These are phyloP conservation scores for Holocentrus rufus DNA, from an alignment of 2,797 vertebrate species.

Conservation along the genomic window DNA sequence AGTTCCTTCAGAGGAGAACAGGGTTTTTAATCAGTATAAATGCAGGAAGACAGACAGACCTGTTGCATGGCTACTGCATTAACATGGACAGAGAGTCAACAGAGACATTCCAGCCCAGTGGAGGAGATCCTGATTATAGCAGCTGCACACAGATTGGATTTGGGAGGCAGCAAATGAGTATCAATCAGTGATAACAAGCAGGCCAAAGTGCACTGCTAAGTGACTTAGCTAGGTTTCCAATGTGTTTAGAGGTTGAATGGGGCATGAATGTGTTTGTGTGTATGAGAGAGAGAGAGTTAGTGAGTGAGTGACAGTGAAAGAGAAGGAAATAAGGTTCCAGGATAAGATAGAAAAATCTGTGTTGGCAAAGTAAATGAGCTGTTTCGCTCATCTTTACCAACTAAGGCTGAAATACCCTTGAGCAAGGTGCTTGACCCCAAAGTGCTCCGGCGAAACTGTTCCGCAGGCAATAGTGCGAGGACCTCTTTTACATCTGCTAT, in stretches of 20 bases:
- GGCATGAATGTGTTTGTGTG: not conserved
- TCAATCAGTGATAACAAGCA: conserved; percentile 40
- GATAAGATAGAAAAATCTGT: not conserved
- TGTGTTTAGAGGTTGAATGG: not conserved
- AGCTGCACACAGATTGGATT: conserved; percentile 29
- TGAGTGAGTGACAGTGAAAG: not conserved
- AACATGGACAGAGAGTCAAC: conserved; percentile 27
- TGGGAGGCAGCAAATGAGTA: conserved; percentile 22
- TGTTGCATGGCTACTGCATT: conserved; percentile 39
- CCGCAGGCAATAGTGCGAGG: too few relatives aligned
- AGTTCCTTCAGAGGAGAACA: conserved; percentile 41
- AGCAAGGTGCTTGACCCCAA: not conserved
- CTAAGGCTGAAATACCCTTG: not conserved
- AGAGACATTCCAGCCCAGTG: conserved; percentile 7
- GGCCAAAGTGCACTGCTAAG: conserved; percentile 23
- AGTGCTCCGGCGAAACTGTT: not conserved
- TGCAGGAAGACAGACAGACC: conserved; percentile 41
- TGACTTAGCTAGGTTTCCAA: conserved; percentile 12
- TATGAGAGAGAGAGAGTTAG: not conserved
- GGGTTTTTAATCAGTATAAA: conserved; percentile 52
- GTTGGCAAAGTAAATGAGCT: conserved; percentile 8
- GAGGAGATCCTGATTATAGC: conserved; percentile 39
- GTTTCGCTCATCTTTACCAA: not conserved
- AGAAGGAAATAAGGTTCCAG: not conserved
- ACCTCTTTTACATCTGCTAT: conserved; percentile 3